Base-by-base conservation (phyloP, 1,140 invertebrate genomes). In the Pectinophora gossypiella region DNA sequence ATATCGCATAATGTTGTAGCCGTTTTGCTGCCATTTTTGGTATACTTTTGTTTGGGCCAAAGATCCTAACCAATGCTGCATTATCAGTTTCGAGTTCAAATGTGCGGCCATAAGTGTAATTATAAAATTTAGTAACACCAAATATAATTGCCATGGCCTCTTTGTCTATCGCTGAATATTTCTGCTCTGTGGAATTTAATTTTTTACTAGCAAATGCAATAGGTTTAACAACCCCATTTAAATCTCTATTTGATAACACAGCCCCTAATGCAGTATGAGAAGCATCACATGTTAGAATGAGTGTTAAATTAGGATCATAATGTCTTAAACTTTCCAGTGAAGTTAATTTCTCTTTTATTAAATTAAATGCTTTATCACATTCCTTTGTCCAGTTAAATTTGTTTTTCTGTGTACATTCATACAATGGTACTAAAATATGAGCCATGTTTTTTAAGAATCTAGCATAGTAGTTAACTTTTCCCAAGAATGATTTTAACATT, bases 1-100 rank as follows among this genome's bases (percentile, higher is more conserved):
- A 68, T 50, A 68, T 68, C 9, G 64, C 50, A 47, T 52, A 68
- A 54, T 64, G 52, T 48, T 68, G 65, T 4, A 61, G 16, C 9
- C 65, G 19, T 48, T 52, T 64, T 12, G 61, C 65, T 21, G 61
- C 59, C 59, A 64, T 64, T 54, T 61, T 64, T 46, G 65, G 61
- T 12, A 68, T 64, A 20, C 51, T 47, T 36, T 68, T 55, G 10
- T 23, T 61, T 32, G 56, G 56, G 1, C 59, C 59, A 48, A 68
- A 62, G 4, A 68, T 68, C 49, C 50, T 57, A 19, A 48, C 46
- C 43, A 68, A 55, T 3, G 66, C 59, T 13, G 51, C 59, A 57
- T 62, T 62, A 48, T 68, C 61, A 6, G 65, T 68, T 60, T 64
- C 56, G 32, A 63, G 43, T 36, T 49, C 46, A 56, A 68, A 64